Base-by-base conservation (phyloP, 2,797 vertebrate species). In the Varecia variegata region DNA sequence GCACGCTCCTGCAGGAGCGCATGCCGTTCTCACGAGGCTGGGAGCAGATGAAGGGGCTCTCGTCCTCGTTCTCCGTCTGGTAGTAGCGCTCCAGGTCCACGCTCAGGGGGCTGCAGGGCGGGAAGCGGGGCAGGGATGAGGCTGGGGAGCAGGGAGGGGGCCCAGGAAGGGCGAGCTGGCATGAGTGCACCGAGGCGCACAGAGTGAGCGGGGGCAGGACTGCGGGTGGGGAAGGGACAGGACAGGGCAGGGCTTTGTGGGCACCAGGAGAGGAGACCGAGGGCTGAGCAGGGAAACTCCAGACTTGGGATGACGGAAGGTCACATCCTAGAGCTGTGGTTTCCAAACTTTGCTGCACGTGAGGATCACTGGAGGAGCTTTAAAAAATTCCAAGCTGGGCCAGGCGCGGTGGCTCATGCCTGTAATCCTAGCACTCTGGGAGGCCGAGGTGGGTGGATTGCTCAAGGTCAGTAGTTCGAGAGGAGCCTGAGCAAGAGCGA, bases 1-100 rank as follows among this genome's bases (percentile, higher is more conserved):
- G 99, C 96, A 99, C 98, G 0, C 98, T 99, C 95, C 98, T 97
- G 90, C 99, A 99, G 96, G 99, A 99, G 18, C 99, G 99, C 99
- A 99, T 99, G 97, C 99, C 99, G 0, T 99, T 99, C 95, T 99
- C 99, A 12, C 98, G 98, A 0, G 99, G 99, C 98, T 99, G 99
- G 47, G 99, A 99, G 98, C 99, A 99, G 98, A 99, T 99, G 98
- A 99, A 99, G 4, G 99, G 99, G 97, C 99, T 99, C 98, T 99
- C 99, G 0, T 99, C 99, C 15, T 99, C 99, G 0, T 99, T 99
- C 98, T 99, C 99, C 0, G 99, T 99, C 98, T 99, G 99, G 98
- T 99, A 99, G 97, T 99, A 99, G 43, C 98, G 98, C 83, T 99
- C 98, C 93, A 99, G 97, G 93, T 99, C 99, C 93, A 99, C 97